Base-by-base conservation (phyloP, 2,888 invertebrate species). In the Drosophila borealis region DNA sequence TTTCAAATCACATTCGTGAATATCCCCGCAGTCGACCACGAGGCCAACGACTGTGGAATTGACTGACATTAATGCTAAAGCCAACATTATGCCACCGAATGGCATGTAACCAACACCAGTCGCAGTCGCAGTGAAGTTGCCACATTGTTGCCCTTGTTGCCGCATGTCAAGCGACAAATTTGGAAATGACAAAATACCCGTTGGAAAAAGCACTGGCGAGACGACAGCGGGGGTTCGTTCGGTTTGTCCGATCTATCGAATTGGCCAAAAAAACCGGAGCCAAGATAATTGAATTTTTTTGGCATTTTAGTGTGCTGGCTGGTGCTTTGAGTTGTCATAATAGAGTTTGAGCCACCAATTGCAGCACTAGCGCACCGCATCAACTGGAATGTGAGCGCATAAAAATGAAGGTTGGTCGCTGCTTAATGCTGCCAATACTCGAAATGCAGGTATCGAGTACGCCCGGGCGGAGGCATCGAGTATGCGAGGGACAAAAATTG, bases 131-230 rank as follows among this genome's bases (percentile, higher is more conserved):
- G n/a, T 50, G 25, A 48, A 45, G 37, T 46, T 53, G 36, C 14
- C 63, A 29, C 29, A 29, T 29, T 29, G 46, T 50, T 67, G 55
- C 44, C 63, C 45, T 62, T 69, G 74, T 46, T 85, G 81, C 70
- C 81, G 57, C 71, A 74, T 78, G 85, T 85, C 88, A 88, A 89
- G 86, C 88, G 85, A 89, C 89, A 85, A 85, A 85, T 89, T 85
- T 89, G 79, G 70, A 80, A 89, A 84, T 84, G 88, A 87, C 79
- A 89, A 84, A 85, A 89, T 81, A 71, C 69, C 55, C 66, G 77
- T 79, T 82, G 80, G 74, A 77, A 81, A 73, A 66, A 63, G 51
- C 34, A 17, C 19, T 19, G 14, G 11, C 13, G 3, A 25, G n/a
- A 2, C 33, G 9, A 2, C 4, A 2, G 13, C 4, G 36, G 14